Percentiles rank a stretch among this genome's conserved stretches.
These are phyloP conservation scores for Dolomedes plantarius DNA, from an alignment of 2,888 invertebrate species.

Conservation along the genomic window DNA sequence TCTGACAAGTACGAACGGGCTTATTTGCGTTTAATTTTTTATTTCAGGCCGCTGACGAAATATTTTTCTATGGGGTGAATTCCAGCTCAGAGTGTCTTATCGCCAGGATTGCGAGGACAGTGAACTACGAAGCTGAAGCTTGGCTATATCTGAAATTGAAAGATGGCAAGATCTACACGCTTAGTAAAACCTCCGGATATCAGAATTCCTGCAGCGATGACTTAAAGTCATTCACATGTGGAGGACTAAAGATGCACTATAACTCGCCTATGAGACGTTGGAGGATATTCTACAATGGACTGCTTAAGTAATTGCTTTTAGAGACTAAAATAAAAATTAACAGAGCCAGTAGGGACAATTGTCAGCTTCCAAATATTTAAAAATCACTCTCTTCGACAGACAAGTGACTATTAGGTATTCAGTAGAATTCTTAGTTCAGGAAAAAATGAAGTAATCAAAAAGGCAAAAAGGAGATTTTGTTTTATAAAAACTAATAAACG, in stretches of 20 bases:
- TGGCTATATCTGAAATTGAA: constrained; percentile 38
- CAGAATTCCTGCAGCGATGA: constrained; percentile 35
- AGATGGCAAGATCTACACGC: constrained; percentile 32
- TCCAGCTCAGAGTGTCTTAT: constrained; percentile 38
- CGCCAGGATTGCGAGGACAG: constrained; percentile 7
- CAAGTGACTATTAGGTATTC: too few relatives aligned
- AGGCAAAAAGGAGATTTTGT: too few relatives aligned
- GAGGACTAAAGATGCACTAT: constrained; percentile 47
- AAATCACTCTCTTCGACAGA: too few relatives aligned
- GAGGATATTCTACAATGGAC: constrained; percentile 68
- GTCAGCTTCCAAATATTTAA: too few relatives aligned
- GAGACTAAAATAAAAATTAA: too few relatives aligned
- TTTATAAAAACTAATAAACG: too few relatives aligned
- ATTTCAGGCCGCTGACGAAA: constrained; percentile 42
- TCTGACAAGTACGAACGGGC: too few relatives aligned
- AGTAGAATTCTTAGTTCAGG: too few relatives aligned
- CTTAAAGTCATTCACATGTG: constrained; percentile 31
- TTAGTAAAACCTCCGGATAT: neutral
- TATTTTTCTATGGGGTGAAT: constrained; percentile 57
- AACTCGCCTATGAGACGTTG: constrained; percentile 52
- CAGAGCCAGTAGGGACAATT: too few relatives aligned
- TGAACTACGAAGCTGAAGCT: constrained; percentile 39
- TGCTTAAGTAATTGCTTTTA: constrained; percentile 58
- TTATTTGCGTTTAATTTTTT: too few relatives aligned
- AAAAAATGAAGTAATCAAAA: too few relatives aligned